These are phyloP conservation scores for Melanerpes aurifrons DNA, from an alignment of 2,113 vertebrate genomes.

Conservation along the genomic window DNA sequence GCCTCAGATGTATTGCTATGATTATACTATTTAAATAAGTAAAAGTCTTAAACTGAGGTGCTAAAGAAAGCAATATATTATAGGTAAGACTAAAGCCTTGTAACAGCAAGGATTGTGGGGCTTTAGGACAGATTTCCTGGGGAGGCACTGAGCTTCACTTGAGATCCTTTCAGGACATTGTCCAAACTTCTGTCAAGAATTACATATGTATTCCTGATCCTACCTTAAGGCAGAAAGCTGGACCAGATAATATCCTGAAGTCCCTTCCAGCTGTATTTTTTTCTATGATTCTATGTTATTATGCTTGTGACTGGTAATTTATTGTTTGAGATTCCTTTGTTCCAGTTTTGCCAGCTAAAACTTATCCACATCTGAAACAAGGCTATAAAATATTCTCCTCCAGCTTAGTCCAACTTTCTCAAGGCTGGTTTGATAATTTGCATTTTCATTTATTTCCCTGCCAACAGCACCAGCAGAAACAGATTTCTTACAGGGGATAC, in stretches of 20 bases:
- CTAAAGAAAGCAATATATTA: background rate
- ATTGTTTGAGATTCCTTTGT: conserved; percentile 25
- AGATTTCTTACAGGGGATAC: background rate
- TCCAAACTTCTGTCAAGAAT: conserved; percentile 4
- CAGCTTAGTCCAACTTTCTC: background rate
- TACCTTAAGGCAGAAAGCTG: background rate
- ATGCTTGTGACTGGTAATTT: background rate
- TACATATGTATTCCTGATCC: background rate
- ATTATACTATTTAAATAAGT: background rate
- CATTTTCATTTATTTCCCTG: conserved; percentile 26
- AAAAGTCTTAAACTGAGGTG: background rate
- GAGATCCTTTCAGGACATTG: background rate
- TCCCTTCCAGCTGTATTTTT: background rate
- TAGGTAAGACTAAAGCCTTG: background rate
- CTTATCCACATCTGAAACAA: background rate
- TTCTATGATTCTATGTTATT: background rate
- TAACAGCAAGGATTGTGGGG: background rate
- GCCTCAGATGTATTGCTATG: background rate
- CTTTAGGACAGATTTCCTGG: background rate
- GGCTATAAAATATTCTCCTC: background rate
- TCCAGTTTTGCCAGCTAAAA: conserved; percentile 7
- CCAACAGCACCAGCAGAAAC: conserved; percentile 4
- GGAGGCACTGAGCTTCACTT: background rate
- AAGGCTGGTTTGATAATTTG: background rate
- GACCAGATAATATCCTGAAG: background rate